phyloP scores from a whole-genome alignment of 2,888 invertebrate species.

The Conistra vaccinii region DNA sequence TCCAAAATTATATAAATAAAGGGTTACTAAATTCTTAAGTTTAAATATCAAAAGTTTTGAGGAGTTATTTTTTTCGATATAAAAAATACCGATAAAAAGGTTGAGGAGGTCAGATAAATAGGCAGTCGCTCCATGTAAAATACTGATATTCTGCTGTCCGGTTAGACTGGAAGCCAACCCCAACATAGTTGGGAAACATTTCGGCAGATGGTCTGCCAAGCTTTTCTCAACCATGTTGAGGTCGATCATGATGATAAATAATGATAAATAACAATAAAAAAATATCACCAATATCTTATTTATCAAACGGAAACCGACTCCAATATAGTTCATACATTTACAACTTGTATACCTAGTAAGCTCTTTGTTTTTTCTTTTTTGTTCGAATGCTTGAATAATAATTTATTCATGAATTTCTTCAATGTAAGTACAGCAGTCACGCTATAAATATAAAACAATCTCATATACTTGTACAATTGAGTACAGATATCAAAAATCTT shows the following conservation, averaged over 20 bases:
- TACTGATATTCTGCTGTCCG: too few relatives aligned
- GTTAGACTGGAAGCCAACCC: too few relatives aligned
- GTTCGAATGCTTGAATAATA: constrained; percentile 1
- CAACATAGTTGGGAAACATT: too few relatives aligned
- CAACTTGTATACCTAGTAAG: neutral
- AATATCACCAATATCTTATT: too few relatives aligned
- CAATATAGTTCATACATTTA: neutral
- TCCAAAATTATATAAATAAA: too few relatives aligned
- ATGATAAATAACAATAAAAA: too few relatives aligned
- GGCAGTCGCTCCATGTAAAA: too few relatives aligned
- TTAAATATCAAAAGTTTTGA: neutral
- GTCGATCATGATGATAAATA: too few relatives aligned
- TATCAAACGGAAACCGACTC: neutral
- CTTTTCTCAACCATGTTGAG: too few relatives aligned
- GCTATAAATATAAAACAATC: constrained; percentile 30
- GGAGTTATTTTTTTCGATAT: neutral
- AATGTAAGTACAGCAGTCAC: constrained; percentile 15
- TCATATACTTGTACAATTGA: constrained; percentile 4
- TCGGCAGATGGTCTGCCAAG: too few relatives aligned
- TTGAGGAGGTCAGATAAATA: too few relatives aligned
- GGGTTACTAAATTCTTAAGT: too few relatives aligned
- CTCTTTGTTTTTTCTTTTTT: neutral
- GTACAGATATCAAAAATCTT: constrained; percentile 8
- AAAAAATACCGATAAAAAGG: neutral
- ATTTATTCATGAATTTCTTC: constrained; percentile 28